These are phyloP conservation scores for Onychostoma macrolepis DNA, from an alignment of 2,113 vertebrate genomes.

Conservation along the genomic window DNA sequence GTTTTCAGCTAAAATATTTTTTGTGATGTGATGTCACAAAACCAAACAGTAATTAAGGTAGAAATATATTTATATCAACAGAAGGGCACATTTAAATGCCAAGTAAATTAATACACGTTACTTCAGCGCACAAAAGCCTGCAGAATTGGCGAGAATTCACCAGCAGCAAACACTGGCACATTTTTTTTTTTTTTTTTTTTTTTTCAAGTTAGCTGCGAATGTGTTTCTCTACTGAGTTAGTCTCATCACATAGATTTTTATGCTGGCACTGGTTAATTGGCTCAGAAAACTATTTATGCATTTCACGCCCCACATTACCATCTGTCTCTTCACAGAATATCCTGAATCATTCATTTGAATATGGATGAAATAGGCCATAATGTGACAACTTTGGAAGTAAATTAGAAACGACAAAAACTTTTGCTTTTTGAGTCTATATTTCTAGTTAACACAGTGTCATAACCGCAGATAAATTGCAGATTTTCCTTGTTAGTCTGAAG, in stretches of 20 bases:
- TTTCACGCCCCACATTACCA: slow-evolving; percentile 20
- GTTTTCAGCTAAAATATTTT: background rate
- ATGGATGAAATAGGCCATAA: slow-evolving; percentile 34
- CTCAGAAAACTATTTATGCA: slow-evolving; percentile 42
- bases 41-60: background rate
- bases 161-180: background rate
- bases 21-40: background rate
- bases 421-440: background rate
- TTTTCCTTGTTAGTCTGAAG: slow-evolving; percentile 8
- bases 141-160: background rate
- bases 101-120: slow-evolving; percentile 6
- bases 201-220: background rate
- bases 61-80: background rate
- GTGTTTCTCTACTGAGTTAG: slow-evolving; percentile 5
- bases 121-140: background rate
- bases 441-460: slow-evolving; percentile 9
- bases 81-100: slow-evolving; percentile 14
- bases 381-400: slow-evolving; percentile 20
- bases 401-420: background rate
- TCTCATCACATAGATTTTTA: slow-evolving; percentile 24
- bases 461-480: background rate
- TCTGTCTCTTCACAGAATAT: slow-evolving; percentile 36
- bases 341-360: slow-evolving; percentile 31
- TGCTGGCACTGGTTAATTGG: slow-evolving; percentile 44
- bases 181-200: background rate